Percentiles rank a stretch among this genome's conserved stretches.
Conservation (phyloP, 2,797 vertebrate genomes). For the Macrochelys suwanniensis region DNA sequence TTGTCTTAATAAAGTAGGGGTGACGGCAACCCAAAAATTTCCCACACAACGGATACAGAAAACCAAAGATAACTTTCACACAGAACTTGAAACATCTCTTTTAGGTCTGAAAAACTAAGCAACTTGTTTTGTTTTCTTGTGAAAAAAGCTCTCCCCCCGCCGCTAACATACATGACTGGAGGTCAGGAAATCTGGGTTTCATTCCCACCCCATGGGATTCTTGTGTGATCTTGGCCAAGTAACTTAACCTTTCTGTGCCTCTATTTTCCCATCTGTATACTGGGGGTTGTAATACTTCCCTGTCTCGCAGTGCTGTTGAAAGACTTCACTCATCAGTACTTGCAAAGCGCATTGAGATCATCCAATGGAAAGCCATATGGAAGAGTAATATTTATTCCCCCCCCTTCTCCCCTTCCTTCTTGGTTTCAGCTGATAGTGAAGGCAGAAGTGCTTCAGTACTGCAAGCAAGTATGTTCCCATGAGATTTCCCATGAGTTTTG, state of each 20-base stretch:
- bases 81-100: not conserved
- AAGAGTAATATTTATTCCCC: not conserved
- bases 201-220: not conserved
- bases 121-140: not conserved
- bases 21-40: not conserved
- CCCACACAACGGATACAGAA: not conserved
- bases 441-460: not conserved
- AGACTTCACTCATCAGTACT: not conserved
- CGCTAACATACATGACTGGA: not conserved
- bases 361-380: not conserved
- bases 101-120: not conserved
- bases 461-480: not conserved
- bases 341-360: accelerated
- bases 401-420: not conserved
- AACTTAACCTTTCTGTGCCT: not conserved
- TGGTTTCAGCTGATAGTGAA: accelerated
- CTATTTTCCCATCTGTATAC: not conserved
- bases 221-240: not conserved
- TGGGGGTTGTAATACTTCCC: not conserved
- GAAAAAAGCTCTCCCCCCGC: not conserved
- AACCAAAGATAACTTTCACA: not conserved
- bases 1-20: not conserved
- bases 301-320: accelerated
- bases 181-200: not conserved
- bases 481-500: not conserved